Evolutionary conservation across 2,113 vertebrate genomes (phyloP).

Genomic region (Aythya baeri): DNA sequence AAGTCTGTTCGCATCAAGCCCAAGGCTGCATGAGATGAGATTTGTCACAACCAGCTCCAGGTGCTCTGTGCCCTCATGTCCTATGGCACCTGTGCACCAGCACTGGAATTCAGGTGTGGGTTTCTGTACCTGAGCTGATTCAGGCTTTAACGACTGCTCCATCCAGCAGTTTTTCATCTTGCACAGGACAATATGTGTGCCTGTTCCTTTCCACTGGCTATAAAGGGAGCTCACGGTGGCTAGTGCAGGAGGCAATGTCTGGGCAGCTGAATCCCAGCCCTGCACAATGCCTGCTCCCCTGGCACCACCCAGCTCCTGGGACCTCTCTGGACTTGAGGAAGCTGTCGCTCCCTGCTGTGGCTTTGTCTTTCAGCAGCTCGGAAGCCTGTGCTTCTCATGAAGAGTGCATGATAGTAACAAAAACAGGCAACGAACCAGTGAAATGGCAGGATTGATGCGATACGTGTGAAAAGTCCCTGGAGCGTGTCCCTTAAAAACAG

Average conservation of each 20-base stretch:
- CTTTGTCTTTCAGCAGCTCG: not conserved
- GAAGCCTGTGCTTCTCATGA: not conserved
- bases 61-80: not conserved
- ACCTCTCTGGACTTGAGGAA: not conserved
- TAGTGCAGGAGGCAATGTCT: not conserved
- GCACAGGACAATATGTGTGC: not conserved
- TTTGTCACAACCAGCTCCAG: not conserved
- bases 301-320: not conserved
- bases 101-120: not conserved
- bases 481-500: not conserved
- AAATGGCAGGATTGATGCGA: not conserved
- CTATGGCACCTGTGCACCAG: not conserved
- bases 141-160: not conserved
- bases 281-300: not conserved
- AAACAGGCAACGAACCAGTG: not conserved
- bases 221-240: not conserved
- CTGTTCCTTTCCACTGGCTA: not conserved
- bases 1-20: not conserved
- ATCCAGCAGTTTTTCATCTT: not conserved
- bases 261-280: not conserved
- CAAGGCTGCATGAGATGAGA: not conserved
- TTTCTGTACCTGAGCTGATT: not conserved
- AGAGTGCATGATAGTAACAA: not conserved
- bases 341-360: not conserved
- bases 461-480: not conserved